Evolutionary conservation across 92 coral and sea anemone species (phyloP).

Genomic region (Heteractis magnifica): DNA sequence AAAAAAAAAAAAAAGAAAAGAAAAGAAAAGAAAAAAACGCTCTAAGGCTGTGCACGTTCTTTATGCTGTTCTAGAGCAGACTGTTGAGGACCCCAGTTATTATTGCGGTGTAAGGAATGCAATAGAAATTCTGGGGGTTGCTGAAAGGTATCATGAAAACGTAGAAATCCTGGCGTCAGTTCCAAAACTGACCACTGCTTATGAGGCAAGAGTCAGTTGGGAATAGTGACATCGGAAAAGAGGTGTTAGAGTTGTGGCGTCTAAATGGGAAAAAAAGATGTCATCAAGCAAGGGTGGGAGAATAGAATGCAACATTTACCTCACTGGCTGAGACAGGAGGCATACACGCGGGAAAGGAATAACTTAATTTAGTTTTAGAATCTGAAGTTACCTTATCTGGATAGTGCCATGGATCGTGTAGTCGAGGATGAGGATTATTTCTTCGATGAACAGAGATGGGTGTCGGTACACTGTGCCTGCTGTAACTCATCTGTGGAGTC

Average conservation of each 20-base stretch:
- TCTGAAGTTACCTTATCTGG: constrained; percentile 70
- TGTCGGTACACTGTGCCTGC: constrained; percentile 75
- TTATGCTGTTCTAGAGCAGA: neutral
- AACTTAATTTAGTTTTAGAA: too few relatives aligned
- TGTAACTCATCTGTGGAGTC: constrained; percentile 82
- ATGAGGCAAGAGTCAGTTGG: too few relatives aligned
- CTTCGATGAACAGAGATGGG: constrained; percentile 84
- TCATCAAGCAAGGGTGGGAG: too few relatives aligned
- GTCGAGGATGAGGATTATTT: constrained; percentile 91
- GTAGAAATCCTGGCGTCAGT: too few relatives aligned
- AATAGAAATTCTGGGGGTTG: neutral
- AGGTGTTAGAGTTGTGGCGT: too few relatives aligned
- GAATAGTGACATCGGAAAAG: too few relatives aligned
- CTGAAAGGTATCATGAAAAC: neutral
- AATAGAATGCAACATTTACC: too few relatives aligned
- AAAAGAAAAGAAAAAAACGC: neutral
- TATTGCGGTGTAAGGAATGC: neutral
- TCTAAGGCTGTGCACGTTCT: too few relatives aligned
- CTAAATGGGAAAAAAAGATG: too few relatives aligned
- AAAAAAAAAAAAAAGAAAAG: neutral
- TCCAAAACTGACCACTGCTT: too few relatives aligned
- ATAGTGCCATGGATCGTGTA: constrained; percentile 85
- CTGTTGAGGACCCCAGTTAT: neutral
- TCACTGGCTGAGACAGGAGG: too few relatives aligned
- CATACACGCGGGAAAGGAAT: too few relatives aligned